Evolutionary conservation across 2,888 invertebrate species (phyloP).

Genomic region (Phalera bucephala): DNA sequence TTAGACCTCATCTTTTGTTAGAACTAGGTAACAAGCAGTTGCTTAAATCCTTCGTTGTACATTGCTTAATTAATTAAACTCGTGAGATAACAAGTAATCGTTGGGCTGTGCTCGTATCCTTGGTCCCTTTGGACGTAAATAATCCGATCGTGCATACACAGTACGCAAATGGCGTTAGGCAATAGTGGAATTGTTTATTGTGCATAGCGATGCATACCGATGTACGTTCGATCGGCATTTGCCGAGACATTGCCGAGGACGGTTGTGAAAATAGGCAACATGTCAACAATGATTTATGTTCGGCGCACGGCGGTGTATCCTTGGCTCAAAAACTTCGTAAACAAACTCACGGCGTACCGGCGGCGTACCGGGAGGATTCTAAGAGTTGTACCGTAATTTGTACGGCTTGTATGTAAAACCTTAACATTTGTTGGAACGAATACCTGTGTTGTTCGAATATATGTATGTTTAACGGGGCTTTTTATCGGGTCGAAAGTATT

Average conservation of each 20-base stretch:
- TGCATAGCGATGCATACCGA: slow-evolving; percentile 37
- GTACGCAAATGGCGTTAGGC: slow-evolving; percentile 43
- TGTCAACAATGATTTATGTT: slow-evolving; percentile 47
- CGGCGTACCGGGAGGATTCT: slow-evolving; percentile 33
- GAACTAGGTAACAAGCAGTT: slow-evolving; percentile 24
- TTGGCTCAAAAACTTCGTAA: slow-evolving; percentile 43
- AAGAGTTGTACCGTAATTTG: slow-evolving; percentile 29
- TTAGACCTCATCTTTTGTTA: slow-evolving; percentile 42
- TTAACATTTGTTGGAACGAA: slow-evolving; percentile 29
- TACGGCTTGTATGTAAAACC: slow-evolving; percentile 28
- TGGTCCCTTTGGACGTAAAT: slow-evolving; percentile 54
- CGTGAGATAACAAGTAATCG: slow-evolving; percentile 28
- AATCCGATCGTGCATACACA: slow-evolving; percentile 51
- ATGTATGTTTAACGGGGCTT: not conserved
- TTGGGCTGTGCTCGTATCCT: slow-evolving; percentile 31
- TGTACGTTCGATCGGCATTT: slow-evolving; percentile 33
- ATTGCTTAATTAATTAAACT: slow-evolving; percentile 33
- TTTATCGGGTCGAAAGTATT: slow-evolving; percentile 3
- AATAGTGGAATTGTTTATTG: slow-evolving; percentile 61
- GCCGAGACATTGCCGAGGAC: slow-evolving; percentile 33
- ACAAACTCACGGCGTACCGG: slow-evolving; percentile 30
- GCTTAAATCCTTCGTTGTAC: slow-evolving; percentile 16
- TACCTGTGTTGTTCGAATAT: slow-evolving; percentile 6
- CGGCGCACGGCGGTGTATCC: slow-evolving; percentile 39
- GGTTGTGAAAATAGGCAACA: slow-evolving; percentile 51